Conservation (phyloP, 2,797 vertebrate species). For the Gastrophryne carolinensis region DNA sequence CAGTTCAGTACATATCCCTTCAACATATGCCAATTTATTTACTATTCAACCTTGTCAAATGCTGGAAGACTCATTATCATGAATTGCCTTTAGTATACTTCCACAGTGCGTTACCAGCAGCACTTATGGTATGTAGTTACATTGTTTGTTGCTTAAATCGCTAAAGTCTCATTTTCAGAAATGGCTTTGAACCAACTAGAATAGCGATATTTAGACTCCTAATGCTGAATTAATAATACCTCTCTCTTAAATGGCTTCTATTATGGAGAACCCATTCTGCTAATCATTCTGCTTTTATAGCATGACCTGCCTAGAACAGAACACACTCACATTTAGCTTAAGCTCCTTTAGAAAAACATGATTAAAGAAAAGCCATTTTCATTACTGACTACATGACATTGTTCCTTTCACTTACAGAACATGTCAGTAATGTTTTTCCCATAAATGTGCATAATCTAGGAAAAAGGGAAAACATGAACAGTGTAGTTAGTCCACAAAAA, state of each 20-base stretch:
- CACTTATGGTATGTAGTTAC: background rate
- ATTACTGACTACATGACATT: no score
- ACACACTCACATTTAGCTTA: no score
- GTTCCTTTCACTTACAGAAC: no score
- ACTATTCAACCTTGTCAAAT: conserved; percentile 5
- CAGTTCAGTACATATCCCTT: background rate
- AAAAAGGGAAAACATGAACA: no score
- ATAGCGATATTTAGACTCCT: background rate
- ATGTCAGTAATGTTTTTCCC: no score
- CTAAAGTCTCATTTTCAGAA: conserved; percentile 10
- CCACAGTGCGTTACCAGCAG: background rate
- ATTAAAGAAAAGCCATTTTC: no score
- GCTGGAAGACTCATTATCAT: background rate
- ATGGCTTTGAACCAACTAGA: background rate
- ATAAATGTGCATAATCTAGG: no score
- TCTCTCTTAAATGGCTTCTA: conserved; percentile 25
- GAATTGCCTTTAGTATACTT: background rate
- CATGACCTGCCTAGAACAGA: background rate
- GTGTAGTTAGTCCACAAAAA: no score
- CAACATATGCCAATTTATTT: background rate
- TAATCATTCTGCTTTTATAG: conserved; percentile 21
- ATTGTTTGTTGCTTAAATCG: conserved; percentile 3
- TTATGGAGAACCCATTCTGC: conserved; percentile 2
- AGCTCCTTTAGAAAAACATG: no score
- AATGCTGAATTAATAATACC: conserved; percentile 12